Conservation (phyloP, 1,140 invertebrate species). For the Diabrotica virgifera region DNA sequence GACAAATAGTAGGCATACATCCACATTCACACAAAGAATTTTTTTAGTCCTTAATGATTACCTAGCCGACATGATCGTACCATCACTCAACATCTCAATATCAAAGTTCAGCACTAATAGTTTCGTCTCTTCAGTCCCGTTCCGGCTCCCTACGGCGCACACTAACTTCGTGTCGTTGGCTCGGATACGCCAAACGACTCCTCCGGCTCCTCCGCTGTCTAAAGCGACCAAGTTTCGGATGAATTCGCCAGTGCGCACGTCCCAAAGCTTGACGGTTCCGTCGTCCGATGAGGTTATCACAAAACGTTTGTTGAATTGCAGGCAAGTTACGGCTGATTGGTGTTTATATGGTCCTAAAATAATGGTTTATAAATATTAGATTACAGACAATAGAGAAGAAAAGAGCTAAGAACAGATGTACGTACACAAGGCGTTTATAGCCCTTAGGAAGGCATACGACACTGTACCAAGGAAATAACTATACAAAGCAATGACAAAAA, state of each 20-base stretch:
- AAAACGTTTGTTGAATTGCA: slow-evolving; percentile 97
- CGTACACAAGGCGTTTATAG: too few species aligned
- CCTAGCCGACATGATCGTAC: slow-evolving; percentile 6
- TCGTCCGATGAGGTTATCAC: slow-evolving; percentile 99
- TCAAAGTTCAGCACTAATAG: slow-evolving; percentile 96
- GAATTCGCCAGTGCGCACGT: slow-evolving; percentile 92
- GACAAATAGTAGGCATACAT: neutral
- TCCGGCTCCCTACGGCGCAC: slow-evolving; percentile 96
- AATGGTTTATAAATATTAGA: too few species aligned
- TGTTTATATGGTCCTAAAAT: slow-evolving; percentile 89
- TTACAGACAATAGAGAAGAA: too few species aligned
- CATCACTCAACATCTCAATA: slow-evolving; percentile 56
- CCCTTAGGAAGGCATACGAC: too few species aligned
- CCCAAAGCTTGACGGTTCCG: slow-evolving; percentile 99
- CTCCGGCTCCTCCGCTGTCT: slow-evolving; percentile 93
- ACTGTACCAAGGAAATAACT: too few species aligned
- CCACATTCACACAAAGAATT: slow-evolving; percentile 13
- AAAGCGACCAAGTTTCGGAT: slow-evolving; percentile 93
- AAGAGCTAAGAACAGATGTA: too few species aligned
- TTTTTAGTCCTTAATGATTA: slow-evolving; percentile 22
- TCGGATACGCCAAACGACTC: slow-evolving; percentile 96
- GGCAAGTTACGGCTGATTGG: slow-evolving; percentile 95
- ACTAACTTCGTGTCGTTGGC: slow-evolving; percentile 96
- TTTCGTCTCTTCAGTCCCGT: slow-evolving; percentile 98
- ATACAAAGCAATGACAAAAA: too few species aligned